Percentiles rank a stretch among this genome's conserved stretches.
phyloP scores from a whole-genome alignment of 1,140 invertebrate genomes.

The Conopomorpha cramerella region DNA sequence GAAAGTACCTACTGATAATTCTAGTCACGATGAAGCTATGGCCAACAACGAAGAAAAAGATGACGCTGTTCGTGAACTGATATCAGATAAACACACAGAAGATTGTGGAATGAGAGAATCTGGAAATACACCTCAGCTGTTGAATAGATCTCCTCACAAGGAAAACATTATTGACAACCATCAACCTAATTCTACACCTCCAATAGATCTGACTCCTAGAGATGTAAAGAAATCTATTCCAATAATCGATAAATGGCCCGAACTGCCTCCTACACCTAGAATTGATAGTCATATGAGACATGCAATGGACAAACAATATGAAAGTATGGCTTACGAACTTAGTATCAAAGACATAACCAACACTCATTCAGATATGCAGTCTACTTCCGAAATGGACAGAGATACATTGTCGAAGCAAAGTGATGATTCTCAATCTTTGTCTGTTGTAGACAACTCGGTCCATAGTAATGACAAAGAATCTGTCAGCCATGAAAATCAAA shows the following conservation, averaged over 20 bases:
- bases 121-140: too few relatives aligned
- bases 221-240: too few relatives aligned
- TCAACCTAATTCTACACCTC: neutral
- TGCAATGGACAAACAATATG: constrained; percentile 25
- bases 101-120: too few relatives aligned
- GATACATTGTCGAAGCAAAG: constrained; percentile 45
- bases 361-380: constrained; percentile 27
- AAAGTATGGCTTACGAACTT: constrained; percentile 20
- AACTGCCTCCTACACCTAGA: too few relatives aligned
- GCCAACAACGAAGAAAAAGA: constrained; percentile 16
- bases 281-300: constrained; percentile 13
- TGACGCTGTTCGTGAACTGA: too few relatives aligned
- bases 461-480: constrained; percentile 32
- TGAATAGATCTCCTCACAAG: too few relatives aligned
- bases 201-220: too few relatives aligned
- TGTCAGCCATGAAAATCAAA: constrained; percentile 38
- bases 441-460: constrained; percentile 37
- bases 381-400: constrained; percentile 33
- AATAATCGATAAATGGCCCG: neutral
- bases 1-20: constrained; percentile 27
- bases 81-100: too few relatives aligned
- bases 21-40: constrained; percentile 17
- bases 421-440: constrained; percentile 44
- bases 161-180: too few relatives aligned
- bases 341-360: constrained; percentile 26